These are phyloP conservation scores for Volucella bombylans DNA, from an alignment of 2,888 invertebrate genomes.

Conservation along the genomic window DNA sequence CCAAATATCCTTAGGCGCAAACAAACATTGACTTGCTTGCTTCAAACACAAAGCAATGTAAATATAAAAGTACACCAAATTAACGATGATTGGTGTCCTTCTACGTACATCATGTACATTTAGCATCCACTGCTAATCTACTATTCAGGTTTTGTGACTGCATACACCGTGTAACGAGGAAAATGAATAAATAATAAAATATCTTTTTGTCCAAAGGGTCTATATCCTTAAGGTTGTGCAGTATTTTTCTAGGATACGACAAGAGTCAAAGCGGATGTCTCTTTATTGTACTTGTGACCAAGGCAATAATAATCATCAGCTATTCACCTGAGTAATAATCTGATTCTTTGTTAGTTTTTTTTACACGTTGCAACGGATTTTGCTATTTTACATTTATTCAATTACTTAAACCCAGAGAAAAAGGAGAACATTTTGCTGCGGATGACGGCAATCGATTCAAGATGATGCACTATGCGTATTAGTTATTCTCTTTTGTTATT, in stretches of 20 bases:
- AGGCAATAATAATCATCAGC: constrained; percentile 61
- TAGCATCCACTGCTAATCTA: constrained; percentile 37
- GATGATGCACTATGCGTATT: constrained; percentile 19
- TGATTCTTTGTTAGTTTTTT: constrained; percentile 34
- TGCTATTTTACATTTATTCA: constrained; percentile 28
- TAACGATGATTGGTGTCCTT: constrained; percentile 59
- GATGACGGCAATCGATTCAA: constrained; percentile 43
- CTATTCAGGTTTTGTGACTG: constrained; percentile 60
- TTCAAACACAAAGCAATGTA: constrained; percentile 34
- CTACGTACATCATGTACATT: constrained; percentile 24
- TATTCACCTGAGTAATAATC: constrained; percentile 65
- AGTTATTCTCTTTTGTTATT: constrained; percentile 54
- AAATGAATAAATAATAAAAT: constrained; percentile 67
- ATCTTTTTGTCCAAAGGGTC: constrained; percentile 59
- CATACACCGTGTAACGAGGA: constrained; percentile 56
- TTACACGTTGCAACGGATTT: not conserved
- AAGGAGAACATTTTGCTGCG: constrained; percentile 16
- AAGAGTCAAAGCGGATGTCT: constrained; percentile 18
- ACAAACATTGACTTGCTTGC: constrained; percentile 42
- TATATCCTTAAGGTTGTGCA: constrained; percentile 39
- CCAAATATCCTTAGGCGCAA: constrained; percentile 46
- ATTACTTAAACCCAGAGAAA: constrained; percentile 35
- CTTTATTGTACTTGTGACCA: constrained; percentile 43
- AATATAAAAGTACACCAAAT: constrained; percentile 55
- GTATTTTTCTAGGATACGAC: constrained; percentile 4